Evolutionary conservation across 2,888 invertebrate genomes (phyloP).

Genomic region (Drosophila affinis): DNA sequence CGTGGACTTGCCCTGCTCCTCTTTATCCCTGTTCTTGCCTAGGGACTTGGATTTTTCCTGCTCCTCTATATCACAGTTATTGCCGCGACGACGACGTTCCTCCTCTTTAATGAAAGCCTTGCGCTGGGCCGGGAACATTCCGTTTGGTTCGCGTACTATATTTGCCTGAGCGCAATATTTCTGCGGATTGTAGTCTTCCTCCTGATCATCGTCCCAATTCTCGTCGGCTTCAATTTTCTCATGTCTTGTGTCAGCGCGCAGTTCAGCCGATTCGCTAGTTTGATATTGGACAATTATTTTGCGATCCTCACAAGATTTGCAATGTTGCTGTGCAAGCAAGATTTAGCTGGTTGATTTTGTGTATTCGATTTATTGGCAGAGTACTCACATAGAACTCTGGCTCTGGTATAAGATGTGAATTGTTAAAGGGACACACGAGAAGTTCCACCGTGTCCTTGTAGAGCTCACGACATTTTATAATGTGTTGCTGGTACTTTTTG

Average conservation of each 20-base stretch:
- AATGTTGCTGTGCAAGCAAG: constrained; percentile 45
- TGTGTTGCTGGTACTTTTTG: constrained; percentile 85
- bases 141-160: constrained; percentile 70
- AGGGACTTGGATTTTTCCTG: not conserved
- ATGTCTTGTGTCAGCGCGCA: constrained; percentile 57
- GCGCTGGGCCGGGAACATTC: constrained; percentile 67
- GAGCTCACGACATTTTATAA: constrained; percentile 85
- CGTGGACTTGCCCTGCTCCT: not conserved
- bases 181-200: constrained; percentile 75
- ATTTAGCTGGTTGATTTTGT: not conserved
- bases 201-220: constrained; percentile 62
- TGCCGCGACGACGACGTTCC: constrained; percentile 70
- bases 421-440: constrained; percentile 86
- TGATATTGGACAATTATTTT: constrained; percentile 63
- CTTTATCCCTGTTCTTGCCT: constrained; percentile 32
- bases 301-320: constrained; percentile 56
- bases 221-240: constrained; percentile 57
- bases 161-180: constrained; percentile 63
- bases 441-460: constrained; percentile 84
- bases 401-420: constrained; percentile 85
- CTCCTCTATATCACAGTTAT: constrained; percentile 26
- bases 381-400: constrained; percentile 81
- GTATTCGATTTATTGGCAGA: not conserved
- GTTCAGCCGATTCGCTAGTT: constrained; percentile 40
- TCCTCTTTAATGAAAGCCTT: constrained; percentile 75